These are phyloP conservation scores for Psettodes erumei DNA, from an alignment of 2,113 vertebrate species.

Conservation along the genomic window DNA sequence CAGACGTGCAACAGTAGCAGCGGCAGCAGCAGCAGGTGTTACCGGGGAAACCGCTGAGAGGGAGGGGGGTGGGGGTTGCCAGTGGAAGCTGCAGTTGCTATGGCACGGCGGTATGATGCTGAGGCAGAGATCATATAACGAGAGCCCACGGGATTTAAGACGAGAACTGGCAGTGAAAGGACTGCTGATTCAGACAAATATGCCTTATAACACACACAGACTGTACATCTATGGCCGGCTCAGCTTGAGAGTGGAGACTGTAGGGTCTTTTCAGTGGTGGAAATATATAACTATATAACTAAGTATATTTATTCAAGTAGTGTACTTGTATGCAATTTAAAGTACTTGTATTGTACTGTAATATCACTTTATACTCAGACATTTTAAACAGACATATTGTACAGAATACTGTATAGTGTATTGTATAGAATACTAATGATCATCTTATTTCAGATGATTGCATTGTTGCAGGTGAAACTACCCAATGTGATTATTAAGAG, in stretches of 20 bases:
- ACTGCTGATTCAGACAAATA: no score
- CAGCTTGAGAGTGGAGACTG: no score
- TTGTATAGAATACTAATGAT: no score
- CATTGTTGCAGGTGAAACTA: no score
- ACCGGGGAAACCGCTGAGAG: conserved; percentile 70
- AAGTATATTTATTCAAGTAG: not conserved
- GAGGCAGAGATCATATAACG: conserved; percentile 35
- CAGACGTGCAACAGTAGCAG: conserved; percentile 50
- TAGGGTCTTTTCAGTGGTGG: no score
- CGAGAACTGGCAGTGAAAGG: not conserved
- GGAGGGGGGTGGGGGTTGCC: conserved; percentile 72
- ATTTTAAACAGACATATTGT: no score
- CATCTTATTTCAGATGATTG: no score
- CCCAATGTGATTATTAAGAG: no score
- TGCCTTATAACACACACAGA: no score
- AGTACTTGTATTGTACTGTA: not conserved
- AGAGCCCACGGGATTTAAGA: conserved; percentile 59
- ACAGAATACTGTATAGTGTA: no score
- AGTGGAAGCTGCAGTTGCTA: conserved; percentile 82
- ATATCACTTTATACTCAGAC: not conserved
- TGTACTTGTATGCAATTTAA: not conserved
- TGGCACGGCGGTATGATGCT: conserved; percentile 51
- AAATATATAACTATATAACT: no score
- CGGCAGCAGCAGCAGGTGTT: conserved; percentile 64
- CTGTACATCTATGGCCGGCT: not conserved